These are phyloP conservation scores for Sphenodon punctatus DNA, from an alignment of 2,797 vertebrate genomes.

Conservation along the genomic window DNA sequence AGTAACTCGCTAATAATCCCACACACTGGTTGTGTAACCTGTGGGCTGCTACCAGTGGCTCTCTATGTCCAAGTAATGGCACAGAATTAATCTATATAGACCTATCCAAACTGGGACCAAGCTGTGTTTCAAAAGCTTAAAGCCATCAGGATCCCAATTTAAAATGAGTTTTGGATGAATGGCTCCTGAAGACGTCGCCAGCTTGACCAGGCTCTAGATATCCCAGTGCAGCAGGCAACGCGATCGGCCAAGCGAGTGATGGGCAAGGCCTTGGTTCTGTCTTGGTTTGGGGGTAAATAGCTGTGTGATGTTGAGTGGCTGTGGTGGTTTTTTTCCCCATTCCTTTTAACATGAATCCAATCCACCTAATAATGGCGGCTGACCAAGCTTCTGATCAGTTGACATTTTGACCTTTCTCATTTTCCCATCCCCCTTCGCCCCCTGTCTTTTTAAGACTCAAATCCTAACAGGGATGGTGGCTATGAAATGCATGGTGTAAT, in stretches of 20 bases:
- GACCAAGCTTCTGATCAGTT: conserved; percentile 83
- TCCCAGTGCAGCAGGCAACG: conserved; percentile 79
- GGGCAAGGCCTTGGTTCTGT: conserved; percentile 86
- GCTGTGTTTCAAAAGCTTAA: conserved; percentile 77
- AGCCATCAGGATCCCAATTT: conserved; percentile 83
- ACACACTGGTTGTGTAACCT: conserved; percentile 69
- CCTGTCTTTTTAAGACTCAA: conserved; percentile 73
- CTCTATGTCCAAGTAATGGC: conserved; percentile 65
- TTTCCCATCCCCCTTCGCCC: conserved; percentile 26
- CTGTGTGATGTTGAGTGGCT: conserved; percentile 88
- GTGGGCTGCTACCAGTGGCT: conserved; percentile 69
- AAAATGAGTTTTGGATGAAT: conserved; percentile 80
- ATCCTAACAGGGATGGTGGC: conserved; percentile 78
- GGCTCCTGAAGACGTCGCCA: conserved; percentile 84
- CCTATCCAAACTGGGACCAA: conserved; percentile 69
- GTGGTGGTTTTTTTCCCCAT: conserved; percentile 84
- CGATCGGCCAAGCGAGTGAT: conserved; percentile 80
- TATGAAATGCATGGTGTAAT: conserved; percentile 82
- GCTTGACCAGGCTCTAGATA: conserved; percentile 80
- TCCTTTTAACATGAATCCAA: conserved; percentile 82
- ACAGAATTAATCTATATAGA: conserved; percentile 63
- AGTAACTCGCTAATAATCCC: conserved; percentile 78
- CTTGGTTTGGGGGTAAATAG: conserved; percentile 92
- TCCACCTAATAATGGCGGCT: conserved; percentile 77
- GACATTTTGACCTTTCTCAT: conserved; percentile 65